Base-by-base conservation (phyloP, 2,113 vertebrate species). In the Morphnarchus princeps region DNA sequence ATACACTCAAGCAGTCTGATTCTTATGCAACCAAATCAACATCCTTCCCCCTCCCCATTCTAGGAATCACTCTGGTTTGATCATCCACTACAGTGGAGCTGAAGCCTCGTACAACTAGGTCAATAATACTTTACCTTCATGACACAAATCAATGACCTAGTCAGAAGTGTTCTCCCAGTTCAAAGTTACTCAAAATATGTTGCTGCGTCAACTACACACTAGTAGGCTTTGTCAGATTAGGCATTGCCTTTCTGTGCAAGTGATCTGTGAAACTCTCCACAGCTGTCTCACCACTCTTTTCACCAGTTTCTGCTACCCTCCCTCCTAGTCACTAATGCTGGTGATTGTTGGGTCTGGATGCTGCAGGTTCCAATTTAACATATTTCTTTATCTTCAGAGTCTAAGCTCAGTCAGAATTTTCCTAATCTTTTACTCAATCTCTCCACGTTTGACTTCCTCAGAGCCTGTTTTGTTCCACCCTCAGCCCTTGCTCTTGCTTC, bases 1-100 rank as follows among this genome's bases (percentile, higher is more conserved):
- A 1, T 34, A 73, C 34, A 77, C 24, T 70, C 47, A 45, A 0
- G 0, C 16, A 54, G 7, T 42, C n/a, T 82, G 22, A 70, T 62
- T 83, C 21, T 81, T 28, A 40, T 36, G 34, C 24, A 87, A 42
- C 10, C 38, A 61, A 57, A 89, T 16, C 18, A 81, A 28, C 16
- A 45, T 61, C 24, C 15, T 66, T 66, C 16, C 8, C 4, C 6
- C 8, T 66, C 18, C 25, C 38, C 28, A 4, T 77, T 57, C 19
- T 42, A 29, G 38, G 10, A 82, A 26, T 72, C 71, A 43, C 29
- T 86, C 32, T 54, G 7, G 14, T 66, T 67, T 66, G 67, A 49
- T 81, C 45, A 73, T 58, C 36, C 42, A 13, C 40, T 34, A 10
- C 36, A 84, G 70, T 26, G 36, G n/a, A 85, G 58, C 29, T 80